phyloP scores from a whole-genome alignment of 2,888 invertebrate genomes.

The Mesorhabditis spiculigera region DNA sequence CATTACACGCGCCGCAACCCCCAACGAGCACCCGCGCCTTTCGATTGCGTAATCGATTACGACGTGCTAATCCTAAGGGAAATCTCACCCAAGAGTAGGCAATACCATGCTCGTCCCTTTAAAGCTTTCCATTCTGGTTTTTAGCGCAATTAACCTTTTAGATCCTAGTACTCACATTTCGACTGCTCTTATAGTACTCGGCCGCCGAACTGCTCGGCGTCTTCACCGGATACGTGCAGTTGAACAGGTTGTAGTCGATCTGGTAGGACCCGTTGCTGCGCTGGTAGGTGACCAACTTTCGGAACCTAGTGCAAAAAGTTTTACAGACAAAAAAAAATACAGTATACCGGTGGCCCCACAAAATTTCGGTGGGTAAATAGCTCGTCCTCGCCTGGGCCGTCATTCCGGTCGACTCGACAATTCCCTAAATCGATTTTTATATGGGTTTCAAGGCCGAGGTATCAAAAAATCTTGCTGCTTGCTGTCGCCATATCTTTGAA shows the following conservation, averaged over 20 bases:
- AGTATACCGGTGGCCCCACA: constrained; percentile 73
- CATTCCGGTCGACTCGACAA: constrained; percentile 53
- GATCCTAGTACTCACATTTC: too few species aligned
- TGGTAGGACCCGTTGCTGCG: constrained; percentile 62
- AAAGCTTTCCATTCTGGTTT: too few species aligned
- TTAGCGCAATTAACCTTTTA: too few species aligned
- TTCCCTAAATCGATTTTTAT: constrained; percentile 20
- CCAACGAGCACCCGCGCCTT: too few species aligned
- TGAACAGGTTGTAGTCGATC: constrained; percentile 84
- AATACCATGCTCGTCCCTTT: too few species aligned
- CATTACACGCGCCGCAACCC: too few species aligned
- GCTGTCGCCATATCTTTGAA: too few species aligned
- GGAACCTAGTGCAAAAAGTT: constrained; percentile 64
- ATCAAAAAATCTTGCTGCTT: too few species aligned
- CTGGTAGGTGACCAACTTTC: constrained; percentile 74
- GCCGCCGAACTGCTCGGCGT: constrained; percentile 84
- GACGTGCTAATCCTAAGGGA: too few species aligned
- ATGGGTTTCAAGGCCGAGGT: too few species aligned
- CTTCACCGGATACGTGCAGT: constrained; percentile 85
- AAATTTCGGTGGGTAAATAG: constrained; percentile 76
- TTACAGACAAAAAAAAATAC: neutral
- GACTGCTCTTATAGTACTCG: constrained; percentile 68
- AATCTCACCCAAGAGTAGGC: too few species aligned
- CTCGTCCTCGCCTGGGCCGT: constrained; percentile 68
- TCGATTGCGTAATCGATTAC: too few species aligned